Conservation (phyloP, 2,797 vertebrate species). For the Mus spretus region DNA sequence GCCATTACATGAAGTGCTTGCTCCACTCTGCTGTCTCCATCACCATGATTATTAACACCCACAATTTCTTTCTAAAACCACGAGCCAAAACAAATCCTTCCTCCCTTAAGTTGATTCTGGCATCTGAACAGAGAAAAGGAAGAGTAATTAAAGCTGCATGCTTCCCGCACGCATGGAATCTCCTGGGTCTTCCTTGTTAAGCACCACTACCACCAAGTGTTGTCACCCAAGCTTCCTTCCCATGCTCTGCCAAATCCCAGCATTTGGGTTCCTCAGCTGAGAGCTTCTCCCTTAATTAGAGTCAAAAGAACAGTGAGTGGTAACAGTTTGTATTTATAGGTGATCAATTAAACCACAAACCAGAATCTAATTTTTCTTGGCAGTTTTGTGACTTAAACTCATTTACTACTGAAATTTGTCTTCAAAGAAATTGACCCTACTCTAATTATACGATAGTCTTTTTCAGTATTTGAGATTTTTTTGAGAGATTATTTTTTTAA, state of each 20-base stretch:
- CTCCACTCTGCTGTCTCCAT: background rate
- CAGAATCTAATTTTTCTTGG: background rate
- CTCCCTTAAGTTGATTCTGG: background rate
- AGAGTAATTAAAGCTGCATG: background rate
- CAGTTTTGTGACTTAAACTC: background rate
- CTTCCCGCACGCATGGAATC: background rate
- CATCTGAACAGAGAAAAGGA: background rate
- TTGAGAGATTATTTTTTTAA: background rate
- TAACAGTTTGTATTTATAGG: background rate
- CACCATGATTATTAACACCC: background rate
- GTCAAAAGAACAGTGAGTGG: background rate
- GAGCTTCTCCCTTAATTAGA: background rate
- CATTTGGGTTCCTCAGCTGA: background rate
- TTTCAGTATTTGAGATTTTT: background rate
- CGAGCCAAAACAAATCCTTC: background rate
- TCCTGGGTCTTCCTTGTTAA: constrained; percentile 9
- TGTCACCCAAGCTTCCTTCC: background rate
- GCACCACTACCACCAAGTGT: background rate
- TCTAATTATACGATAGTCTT: background rate
- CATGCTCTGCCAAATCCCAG: background rate
- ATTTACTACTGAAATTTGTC: constrained; percentile 1
- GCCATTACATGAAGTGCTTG: background rate
- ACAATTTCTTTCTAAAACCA: background rate
- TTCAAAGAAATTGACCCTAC: constrained; percentile 12
- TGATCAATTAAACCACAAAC: constrained; percentile 36